Percentiles rank a stretch among this genome's conserved stretches.
These are phyloP conservation scores for Arrhopalites spinosus DNA, from an alignment of 2,888 invertebrate species.

Conservation along the genomic window DNA sequence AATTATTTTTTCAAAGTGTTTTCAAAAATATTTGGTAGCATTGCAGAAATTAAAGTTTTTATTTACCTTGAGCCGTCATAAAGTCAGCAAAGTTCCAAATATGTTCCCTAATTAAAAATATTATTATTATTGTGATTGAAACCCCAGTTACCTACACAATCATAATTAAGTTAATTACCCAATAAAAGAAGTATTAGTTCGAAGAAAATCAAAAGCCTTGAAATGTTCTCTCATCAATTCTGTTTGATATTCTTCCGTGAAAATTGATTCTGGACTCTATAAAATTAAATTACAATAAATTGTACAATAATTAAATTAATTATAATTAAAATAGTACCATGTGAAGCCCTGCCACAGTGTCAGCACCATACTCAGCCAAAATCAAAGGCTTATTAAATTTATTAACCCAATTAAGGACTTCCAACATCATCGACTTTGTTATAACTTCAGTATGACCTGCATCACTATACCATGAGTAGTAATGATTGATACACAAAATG, in stretches of 20 bases:
- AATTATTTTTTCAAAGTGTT: not conserved
- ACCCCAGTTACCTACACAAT: not conserved
- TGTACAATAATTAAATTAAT: no score
- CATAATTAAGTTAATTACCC: conserved; percentile 61
- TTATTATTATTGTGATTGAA: not conserved
- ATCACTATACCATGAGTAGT: conserved; percentile 93
- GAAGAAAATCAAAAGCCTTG: conserved; percentile 64
- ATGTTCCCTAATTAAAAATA: conserved; percentile 64
- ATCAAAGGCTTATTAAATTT: conserved; percentile 86
- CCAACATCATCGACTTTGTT: conserved; percentile 70
- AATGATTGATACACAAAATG: conserved; percentile 92
- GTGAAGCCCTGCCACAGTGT: conserved; percentile 89
- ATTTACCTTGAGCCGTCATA: conserved; percentile 64
- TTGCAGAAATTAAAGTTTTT: not conserved
- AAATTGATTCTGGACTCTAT: conserved; percentile 65
- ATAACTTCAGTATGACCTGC: conserved; percentile 81
- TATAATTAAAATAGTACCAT: no score
- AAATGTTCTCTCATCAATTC: conserved; percentile 64
- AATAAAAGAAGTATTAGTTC: conserved; percentile 60
- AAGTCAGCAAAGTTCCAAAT: conserved; percentile 73
- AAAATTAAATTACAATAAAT: no score
- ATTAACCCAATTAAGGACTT: conserved; percentile 79
- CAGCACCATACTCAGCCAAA: conserved; percentile 95
- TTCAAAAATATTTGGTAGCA: not conserved
- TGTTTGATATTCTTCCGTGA: conserved; percentile 68